A percentile compares a stretch with the other conserved stretches of the same genome.
These are phyloP conservation scores for Antheraea assamensis DNA, from an alignment of 2,888 invertebrate species.

Conservation along the genomic window DNA sequence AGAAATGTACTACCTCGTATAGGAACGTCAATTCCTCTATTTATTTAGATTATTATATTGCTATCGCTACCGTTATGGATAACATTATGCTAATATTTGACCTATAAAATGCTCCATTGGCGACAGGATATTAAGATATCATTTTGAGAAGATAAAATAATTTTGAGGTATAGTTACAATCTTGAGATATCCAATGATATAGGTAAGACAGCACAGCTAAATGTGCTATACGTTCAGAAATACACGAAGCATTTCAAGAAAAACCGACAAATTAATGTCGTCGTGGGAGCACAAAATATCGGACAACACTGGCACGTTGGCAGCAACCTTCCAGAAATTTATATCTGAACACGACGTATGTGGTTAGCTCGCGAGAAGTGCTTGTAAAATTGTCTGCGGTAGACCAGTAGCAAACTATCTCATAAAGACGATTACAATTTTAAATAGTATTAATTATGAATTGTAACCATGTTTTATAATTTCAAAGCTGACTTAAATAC, in stretches of 20 bases:
- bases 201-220: slow-evolving; percentile 28
- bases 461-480: neutral
- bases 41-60: neutral
- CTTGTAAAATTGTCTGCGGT: neutral
- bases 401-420: neutral
- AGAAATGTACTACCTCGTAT: neutral
- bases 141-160: neutral
- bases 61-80: neutral
- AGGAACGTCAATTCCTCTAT: neutral
- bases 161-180: neutral
- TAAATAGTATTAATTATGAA: neutral
- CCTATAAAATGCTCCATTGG: neutral
- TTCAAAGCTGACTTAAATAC: too few relatives aligned
- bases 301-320: slow-evolving; percentile 56
- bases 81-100: neutral
- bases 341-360: slow-evolving; percentile 53
- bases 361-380: slow-evolving; percentile 22
- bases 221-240: slow-evolving; percentile 64
- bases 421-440: neutral
- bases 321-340: slow-evolving; percentile 59
- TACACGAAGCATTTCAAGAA: slow-evolving; percentile 64
- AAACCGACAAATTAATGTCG: slow-evolving; percentile 78
- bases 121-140: neutral
- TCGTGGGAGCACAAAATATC: slow-evolving; percentile 74
- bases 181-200: neutral